Evolutionary conservation across 2,888 invertebrate species (phyloP), one percentile per base, ranked within the genome.

Genomic region (Mythimna lalbum): DNA sequence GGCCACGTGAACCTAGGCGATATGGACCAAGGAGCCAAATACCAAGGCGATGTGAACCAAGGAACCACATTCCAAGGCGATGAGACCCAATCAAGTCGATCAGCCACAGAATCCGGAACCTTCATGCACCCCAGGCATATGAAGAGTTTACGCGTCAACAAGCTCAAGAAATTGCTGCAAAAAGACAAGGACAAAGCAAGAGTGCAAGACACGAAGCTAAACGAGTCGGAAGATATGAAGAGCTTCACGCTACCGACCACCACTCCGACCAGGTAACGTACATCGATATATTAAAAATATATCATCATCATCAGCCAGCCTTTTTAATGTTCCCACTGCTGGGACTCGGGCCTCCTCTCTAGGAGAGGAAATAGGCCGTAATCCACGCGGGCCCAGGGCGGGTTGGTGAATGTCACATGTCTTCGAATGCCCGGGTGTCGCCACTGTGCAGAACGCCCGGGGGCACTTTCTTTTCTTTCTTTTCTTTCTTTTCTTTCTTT

Each of bases 111-210:
- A 4, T 56, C 56, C 27, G 39, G 33, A 23, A 71, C 56, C 49
- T 21, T 63, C 52, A 33, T 47, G n/a, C 60, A 47, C 47, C 23
- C 50, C 19, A 52, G 43, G 10, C 50, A 49, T 14, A 10, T 23
- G 43, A 62, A 76, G 14, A 76, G 6, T n/a, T 10, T 27, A 14
- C 78, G 65, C 36, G 33, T 47, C 19, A 71, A 53, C 27, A 71
- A 71, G 49, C 78, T 71, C 14, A 78, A 77, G 63, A 52, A 21
- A 17, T 17, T 71, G 39, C 7, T 69, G n/a, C 49, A 56, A 52
- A 63, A 57, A 10, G 69, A 49, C n/a, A 76, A 59, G 31, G 6
- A 5, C 12, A 31, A 14, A 27, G 27, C 27, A 4, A 3, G 27
- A 5, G 27, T 56, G 63, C 59, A 21, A 14, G 31, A 33, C 10